Percentiles rank a stretch among this genome's conserved stretches.
Evolutionary conservation across 2,113 vertebrate genomes (phyloP).

Genomic region (Osmerus eperlanus): DNA sequence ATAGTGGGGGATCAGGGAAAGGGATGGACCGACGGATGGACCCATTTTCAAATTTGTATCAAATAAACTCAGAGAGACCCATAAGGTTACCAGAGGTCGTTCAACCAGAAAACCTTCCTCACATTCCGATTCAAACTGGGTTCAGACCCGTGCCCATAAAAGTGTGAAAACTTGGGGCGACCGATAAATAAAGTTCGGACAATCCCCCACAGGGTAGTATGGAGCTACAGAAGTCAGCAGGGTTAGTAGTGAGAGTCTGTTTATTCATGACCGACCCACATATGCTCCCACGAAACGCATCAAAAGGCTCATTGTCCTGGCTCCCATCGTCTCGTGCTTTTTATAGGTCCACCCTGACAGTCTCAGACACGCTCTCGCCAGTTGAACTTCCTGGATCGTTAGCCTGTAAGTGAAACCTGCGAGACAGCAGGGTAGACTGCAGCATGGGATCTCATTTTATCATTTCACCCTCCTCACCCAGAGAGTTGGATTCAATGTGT

Average conservation of each 20-base stretch:
- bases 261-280: slow-evolving; percentile 65
- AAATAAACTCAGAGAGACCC: no score
- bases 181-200: slow-evolving; percentile 39
- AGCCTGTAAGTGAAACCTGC: slow-evolving; percentile 52
- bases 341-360: slow-evolving; percentile 59
- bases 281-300: slow-evolving; percentile 63
- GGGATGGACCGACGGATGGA: not conserved
- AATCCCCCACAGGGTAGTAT: slow-evolving; percentile 17
- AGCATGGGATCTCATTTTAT: slow-evolving; percentile 27
- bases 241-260: slow-evolving; percentile 56
- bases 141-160: not conserved
- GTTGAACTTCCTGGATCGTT: slow-evolving; percentile 57
- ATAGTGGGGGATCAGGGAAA: not conserved
- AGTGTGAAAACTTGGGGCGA: slow-evolving; percentile 41
- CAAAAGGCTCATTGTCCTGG: slow-evolving; percentile 70
- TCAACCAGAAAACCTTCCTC: not conserved
- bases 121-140: not conserved
- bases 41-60: no score
- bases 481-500: slow-evolving; percentile 30
- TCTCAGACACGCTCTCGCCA: slow-evolving; percentile 44
- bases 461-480: slow-evolving; percentile 14
- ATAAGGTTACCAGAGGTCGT: no score
- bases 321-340: slow-evolving; percentile 48
- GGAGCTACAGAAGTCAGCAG: slow-evolving; percentile 29
- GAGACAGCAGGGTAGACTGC: slow-evolving; percentile 11